These are phyloP conservation scores for Macrosoma leucophasiata DNA, from an alignment of 2,888 invertebrate genomes.

Conservation along the genomic window DNA sequence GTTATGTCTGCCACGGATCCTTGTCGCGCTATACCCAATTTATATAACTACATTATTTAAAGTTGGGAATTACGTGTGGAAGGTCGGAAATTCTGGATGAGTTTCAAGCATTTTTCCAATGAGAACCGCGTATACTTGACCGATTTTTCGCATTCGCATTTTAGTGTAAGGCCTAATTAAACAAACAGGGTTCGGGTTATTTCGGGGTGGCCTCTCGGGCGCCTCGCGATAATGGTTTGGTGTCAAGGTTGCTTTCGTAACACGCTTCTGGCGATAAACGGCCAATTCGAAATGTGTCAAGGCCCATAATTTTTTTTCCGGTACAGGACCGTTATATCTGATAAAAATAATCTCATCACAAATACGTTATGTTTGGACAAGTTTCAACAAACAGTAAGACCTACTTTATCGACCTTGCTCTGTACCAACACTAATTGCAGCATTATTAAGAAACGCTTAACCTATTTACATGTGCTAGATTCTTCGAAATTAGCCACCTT, in stretches of 20 bases:
- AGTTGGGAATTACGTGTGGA: slow-evolving; percentile 27
- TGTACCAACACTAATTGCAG: slow-evolving; percentile 51
- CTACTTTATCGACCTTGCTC: slow-evolving; percentile 50
- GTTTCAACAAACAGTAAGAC: slow-evolving; percentile 36
- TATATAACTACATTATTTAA: slow-evolving; percentile 19
- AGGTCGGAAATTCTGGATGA: slow-evolving; percentile 46
- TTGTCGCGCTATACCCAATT: slow-evolving; percentile 14
- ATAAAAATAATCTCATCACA: slow-evolving; percentile 30
- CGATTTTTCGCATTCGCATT: slow-evolving; percentile 55
- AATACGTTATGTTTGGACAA: slow-evolving; percentile 24
- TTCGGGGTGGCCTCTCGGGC: slow-evolving; percentile 65
- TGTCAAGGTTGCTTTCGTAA: slow-evolving; percentile 71
- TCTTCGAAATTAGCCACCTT: slow-evolving; percentile 35
- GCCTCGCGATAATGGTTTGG: slow-evolving; percentile 66
- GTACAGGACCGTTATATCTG: slow-evolving; percentile 32
- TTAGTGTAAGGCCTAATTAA: slow-evolving; percentile 54
- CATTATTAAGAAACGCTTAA: slow-evolving; percentile 69
- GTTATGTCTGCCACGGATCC: no score
- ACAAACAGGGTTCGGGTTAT: slow-evolving; percentile 49
- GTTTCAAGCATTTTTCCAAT: slow-evolving; percentile 44
- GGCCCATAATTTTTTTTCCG: slow-evolving; percentile 51
- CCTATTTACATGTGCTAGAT: slow-evolving; percentile 64
- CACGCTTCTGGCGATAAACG: slow-evolving; percentile 37
- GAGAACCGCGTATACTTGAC: slow-evolving; percentile 56
- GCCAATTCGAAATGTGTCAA: slow-evolving; percentile 53